A percentile compares a stretch with the other conserved stretches of the same genome.
These are phyloP conservation scores for Holacanthus passer DNA, from an alignment of 2,113 vertebrate genomes.

Conservation along the genomic window DNA sequence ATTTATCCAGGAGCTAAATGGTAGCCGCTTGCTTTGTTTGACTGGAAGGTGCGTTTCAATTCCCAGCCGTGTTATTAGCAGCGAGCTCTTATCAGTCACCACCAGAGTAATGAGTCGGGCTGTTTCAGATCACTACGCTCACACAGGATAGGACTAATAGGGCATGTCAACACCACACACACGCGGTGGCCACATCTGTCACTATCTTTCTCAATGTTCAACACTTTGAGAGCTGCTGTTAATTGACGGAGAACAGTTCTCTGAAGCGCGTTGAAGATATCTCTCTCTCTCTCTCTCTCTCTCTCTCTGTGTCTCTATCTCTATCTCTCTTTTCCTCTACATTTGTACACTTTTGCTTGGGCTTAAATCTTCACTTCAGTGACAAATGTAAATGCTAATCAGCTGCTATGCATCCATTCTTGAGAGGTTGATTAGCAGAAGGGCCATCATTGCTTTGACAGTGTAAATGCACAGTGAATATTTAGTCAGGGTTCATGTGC, in stretches of 20 bases:
- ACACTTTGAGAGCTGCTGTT: conserved; percentile 68
- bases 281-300: not conserved
- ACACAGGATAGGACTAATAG: conserved; percentile 81
- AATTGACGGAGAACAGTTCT: conserved; percentile 72
- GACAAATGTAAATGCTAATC: not conserved
- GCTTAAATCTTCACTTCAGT: not conserved
- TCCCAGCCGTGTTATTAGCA: conserved; percentile 77
- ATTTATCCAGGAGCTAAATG: conserved; percentile 60
- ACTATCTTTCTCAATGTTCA: conserved; percentile 60
- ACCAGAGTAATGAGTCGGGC: conserved; percentile 77
- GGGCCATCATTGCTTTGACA: not conserved
- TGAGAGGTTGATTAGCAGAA: not conserved
- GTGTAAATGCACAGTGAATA: not conserved
- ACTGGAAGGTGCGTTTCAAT: conserved; percentile 45
- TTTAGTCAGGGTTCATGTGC: conserved; percentile 1
- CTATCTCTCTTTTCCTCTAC: not conserved
- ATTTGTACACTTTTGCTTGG: not conserved
- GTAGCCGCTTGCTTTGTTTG: conserved; percentile 8
- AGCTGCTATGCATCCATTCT: not conserved
- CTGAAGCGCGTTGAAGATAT: not conserved
- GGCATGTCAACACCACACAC: conserved; percentile 72
- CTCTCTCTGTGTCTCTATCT: not conserved
- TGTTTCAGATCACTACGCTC: conserved; percentile 75
- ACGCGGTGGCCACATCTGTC: conserved; percentile 70
- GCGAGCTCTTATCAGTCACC: conserved; percentile 80